These are phyloP conservation scores for Xestoiulus laeticollis DNA, from an alignment of 2,888 invertebrate species.

Conservation along the genomic window DNA sequence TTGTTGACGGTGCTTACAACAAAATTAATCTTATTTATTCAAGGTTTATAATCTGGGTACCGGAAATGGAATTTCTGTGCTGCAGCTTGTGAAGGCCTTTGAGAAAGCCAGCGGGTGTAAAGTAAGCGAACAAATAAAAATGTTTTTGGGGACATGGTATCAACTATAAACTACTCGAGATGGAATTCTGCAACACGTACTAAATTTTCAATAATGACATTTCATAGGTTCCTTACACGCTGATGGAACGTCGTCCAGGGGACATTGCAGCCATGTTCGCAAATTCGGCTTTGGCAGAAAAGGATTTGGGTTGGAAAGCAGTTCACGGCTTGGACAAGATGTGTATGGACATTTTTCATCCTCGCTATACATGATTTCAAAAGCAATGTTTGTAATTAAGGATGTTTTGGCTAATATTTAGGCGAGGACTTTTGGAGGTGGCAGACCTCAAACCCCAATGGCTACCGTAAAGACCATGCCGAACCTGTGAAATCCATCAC, in stretches of 20 bases:
- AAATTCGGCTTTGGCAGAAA: slow-evolving; percentile 78
- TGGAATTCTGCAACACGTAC: no score
- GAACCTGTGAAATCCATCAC: background rate
- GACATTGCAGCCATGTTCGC: slow-evolving; percentile 88
- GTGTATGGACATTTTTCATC: slow-evolving; percentile 69
- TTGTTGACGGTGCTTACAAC: background rate
- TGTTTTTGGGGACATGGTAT: no score
- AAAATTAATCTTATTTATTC: no score
- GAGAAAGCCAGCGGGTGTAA: slow-evolving; percentile 76
- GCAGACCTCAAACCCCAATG: slow-evolving; percentile 84
- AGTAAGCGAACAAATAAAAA: slow-evolving; percentile 53
- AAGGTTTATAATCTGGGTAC: slow-evolving; percentile 91
- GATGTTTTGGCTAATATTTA: slow-evolving; percentile 56
- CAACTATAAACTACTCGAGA: no score
- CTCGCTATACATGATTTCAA: background rate
- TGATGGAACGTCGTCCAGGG: slow-evolving; percentile 79
- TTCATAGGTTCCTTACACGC: slow-evolving; percentile 73
- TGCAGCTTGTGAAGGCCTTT: slow-evolving; percentile 84
- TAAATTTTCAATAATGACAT: background rate
- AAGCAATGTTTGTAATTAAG: background rate
- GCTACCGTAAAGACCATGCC: slow-evolving; percentile 69
- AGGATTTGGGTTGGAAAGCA: slow-evolving; percentile 85
- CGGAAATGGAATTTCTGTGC: slow-evolving; percentile 77
- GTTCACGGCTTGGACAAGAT: slow-evolving; percentile 79
- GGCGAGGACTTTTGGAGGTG: slow-evolving; percentile 84